Conservation (phyloP, 2,113 vertebrate genomes). For the Phoenicopterus ruber region DNA sequence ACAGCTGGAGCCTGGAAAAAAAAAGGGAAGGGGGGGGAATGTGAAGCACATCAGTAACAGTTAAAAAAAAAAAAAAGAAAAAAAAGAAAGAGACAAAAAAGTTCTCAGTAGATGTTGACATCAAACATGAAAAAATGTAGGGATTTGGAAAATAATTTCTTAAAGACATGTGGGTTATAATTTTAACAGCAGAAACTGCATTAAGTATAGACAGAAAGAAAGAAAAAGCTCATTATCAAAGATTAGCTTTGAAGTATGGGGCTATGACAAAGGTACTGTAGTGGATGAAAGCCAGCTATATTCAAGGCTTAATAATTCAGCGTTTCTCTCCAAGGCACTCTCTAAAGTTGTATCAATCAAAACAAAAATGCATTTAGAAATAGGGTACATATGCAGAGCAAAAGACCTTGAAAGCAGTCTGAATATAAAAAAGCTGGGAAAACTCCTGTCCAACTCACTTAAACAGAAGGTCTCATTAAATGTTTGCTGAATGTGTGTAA, state of each 20-base stretch:
- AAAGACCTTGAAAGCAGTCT: slow-evolving; percentile 10
- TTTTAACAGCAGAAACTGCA: slow-evolving; percentile 43
- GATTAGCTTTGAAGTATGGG: slow-evolving; percentile 47
- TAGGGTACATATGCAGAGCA: not conserved
- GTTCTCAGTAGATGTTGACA: slow-evolving; percentile 32
- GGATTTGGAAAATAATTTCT: slow-evolving; percentile 52
- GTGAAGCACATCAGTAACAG: not conserved
- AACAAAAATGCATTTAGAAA: slow-evolving; percentile 45
- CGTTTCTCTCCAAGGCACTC: slow-evolving; percentile 9
- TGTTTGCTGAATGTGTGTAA: not conserved
- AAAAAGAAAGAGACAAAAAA: not conserved
- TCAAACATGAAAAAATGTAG: slow-evolving; percentile 26
- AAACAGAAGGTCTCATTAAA: slow-evolving; percentile 1
- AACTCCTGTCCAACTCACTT: not conserved
- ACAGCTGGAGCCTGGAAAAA: not conserved
- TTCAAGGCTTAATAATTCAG: slow-evolving; percentile 56
- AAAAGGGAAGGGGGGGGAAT: accelerated
- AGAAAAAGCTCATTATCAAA: slow-evolving; percentile 47
- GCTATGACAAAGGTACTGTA: slow-evolving; percentile 35
- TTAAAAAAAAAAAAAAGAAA: not conserved
- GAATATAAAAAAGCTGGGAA: not conserved
- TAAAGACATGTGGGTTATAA: slow-evolving; percentile 12
- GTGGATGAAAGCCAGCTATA: slow-evolving; percentile 51
- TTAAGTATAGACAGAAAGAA: slow-evolving; percentile 10
- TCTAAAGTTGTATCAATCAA: slow-evolving; percentile 49